Percentiles rank a stretch among this genome's conserved stretches.
Evolutionary conservation across 2,113 vertebrate species (phyloP).

Genomic region (Phycodurus eques): DNA sequence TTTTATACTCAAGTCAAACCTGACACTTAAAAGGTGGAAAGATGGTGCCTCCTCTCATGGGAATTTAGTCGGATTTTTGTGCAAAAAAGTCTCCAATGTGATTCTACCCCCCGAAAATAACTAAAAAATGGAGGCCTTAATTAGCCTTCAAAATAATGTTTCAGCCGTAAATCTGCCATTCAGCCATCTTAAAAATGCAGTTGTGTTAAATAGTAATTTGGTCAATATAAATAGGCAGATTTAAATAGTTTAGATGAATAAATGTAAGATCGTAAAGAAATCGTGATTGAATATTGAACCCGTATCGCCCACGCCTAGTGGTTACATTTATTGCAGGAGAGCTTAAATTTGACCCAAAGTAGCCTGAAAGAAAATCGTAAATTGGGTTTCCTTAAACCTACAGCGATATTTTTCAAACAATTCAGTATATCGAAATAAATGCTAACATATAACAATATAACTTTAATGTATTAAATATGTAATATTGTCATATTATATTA

Average conservation of each 20-base stretch:
- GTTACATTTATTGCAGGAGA: no score
- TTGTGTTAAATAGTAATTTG: not conserved
- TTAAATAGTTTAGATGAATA: not conserved
- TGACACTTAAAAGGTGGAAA: conserved; percentile 5
- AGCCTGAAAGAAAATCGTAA: no score
- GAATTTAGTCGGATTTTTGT: not conserved
- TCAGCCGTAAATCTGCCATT: not conserved
- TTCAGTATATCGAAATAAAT: no score
- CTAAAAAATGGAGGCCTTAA: not conserved
- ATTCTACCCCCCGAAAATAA: not conserved
- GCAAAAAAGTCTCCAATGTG: not conserved
- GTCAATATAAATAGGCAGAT: not conserved
- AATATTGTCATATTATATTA: no score
- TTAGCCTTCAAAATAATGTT: not conserved
- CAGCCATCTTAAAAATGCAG: not conserved
- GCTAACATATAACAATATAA: no score
- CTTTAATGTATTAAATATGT: no score
- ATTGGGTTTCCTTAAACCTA: no score
- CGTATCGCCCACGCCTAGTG: no score
- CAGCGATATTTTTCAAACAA: no score
- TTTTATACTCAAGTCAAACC: not conserved
- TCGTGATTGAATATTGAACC: not conserved
- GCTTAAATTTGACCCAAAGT: no score
- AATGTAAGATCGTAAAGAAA: not conserved
- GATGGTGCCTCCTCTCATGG: not conserved